Evolutionary conservation across 2,797 vertebrate species (phyloP).

Genomic region (Petrocephalus schoutedeni): DNA sequence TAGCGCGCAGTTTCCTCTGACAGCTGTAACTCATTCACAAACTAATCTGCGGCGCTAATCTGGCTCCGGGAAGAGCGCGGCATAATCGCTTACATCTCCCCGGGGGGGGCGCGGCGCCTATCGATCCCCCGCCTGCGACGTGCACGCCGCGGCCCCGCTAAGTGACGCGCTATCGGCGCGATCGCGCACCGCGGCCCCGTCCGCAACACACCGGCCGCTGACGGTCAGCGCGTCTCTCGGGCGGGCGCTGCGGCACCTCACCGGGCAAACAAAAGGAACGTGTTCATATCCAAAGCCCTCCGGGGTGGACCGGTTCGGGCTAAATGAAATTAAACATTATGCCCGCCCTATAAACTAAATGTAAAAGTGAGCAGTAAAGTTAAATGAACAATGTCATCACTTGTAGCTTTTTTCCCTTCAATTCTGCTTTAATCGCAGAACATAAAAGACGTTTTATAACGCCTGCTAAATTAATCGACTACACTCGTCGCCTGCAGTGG

Average conservation of each 20-base stretch:
- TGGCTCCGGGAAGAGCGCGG: slow-evolving; percentile 18
- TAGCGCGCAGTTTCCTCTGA: slow-evolving; percentile 18
- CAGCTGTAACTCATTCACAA: slow-evolving; percentile 20
- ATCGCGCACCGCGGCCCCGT: not conserved
- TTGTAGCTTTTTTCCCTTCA: not conserved
- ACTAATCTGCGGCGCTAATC: slow-evolving; percentile 27
- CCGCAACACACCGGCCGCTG: not conserved
- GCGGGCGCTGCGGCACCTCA: not conserved
- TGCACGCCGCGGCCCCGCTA: slow-evolving; percentile 26
- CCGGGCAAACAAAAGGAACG: not conserved
- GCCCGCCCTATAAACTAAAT: not conserved
- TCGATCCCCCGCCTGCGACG: slow-evolving; percentile 24
- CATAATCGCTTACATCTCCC: slow-evolving; percentile 29
- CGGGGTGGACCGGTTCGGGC: not conserved
- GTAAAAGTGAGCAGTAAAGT: slow-evolving; percentile 9
- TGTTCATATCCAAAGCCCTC: not conserved
- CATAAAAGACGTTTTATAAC: slow-evolving; percentile 10
- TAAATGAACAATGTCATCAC: slow-evolving; percentile 13
- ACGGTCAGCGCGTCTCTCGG: not conserved
- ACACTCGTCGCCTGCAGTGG: not conserved
- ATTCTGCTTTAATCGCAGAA: slow-evolving; percentile 7
- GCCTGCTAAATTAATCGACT: not conserved
- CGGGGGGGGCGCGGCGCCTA: slow-evolving; percentile 18
- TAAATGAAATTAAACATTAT: slow-evolving; percentile 13
- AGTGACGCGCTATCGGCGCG: slow-evolving; percentile 28